Evolutionary conservation across 2,797 vertebrate species (phyloP), one percentile per base, ranked within the genome.

Genomic region (Pseudotriccus pelzelni): DNA sequence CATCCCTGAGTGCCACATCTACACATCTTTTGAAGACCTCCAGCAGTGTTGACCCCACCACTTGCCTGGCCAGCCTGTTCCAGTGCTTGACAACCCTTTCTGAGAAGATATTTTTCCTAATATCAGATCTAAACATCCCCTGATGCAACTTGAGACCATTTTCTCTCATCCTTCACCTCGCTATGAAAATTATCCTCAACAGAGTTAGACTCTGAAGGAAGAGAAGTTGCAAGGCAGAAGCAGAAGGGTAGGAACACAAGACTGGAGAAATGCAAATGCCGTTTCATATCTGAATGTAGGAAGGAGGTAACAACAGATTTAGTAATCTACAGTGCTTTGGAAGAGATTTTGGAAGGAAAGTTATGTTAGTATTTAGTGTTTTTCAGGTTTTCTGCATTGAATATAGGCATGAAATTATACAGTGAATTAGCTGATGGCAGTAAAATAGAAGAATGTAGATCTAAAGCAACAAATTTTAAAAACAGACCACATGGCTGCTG

Each of bases 1-100:
- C 0, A 0, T 67, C 25, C 46, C n/a, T 15, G 25, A 4, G 12
- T 60, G 34, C 17, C 28, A 34, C 52, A 59, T 52, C 52, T 30
- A 2, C 39, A 39, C 15, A 32, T 34, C 8, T 43, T 47, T 12
- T 14, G 28, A 75, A 49, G 21, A 6, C 23, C 16, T 62, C 22
- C 18, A 21, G 47, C 25, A 6, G 2, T 43, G 25, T 3, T 53
- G 41, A 49, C 36, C 27, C 55, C 49, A 20, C 32, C 47, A 36
- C 9, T 67, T 41, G 34, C 34, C 46, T 41, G 46, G 10, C 18
- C 17, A 67, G 34, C 9, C 21, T 62, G 7, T 75, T 19, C 23
- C 36, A 68, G 2, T 12, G 36, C 41, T 43, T 68, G 19, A 14
- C 36, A 49, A 8, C 13, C 6, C 6, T 37, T 37, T 43, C 27